Evolutionary conservation across 2,888 invertebrate species (phyloP).

Genomic region (Xanthorhoe spadicearia): DNA sequence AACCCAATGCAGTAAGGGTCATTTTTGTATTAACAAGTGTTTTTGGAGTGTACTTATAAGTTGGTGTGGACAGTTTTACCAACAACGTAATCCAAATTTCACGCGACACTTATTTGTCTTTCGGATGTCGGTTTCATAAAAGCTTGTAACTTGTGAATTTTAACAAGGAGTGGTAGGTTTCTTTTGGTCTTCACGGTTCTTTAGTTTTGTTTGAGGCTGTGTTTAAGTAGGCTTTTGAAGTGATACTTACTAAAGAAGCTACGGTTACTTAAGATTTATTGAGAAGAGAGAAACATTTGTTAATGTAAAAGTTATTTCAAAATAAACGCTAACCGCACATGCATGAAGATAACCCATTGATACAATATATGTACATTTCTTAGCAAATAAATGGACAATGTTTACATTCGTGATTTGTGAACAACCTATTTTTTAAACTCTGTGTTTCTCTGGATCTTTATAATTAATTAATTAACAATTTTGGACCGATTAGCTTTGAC

Average conservation of each 20-base stretch:
- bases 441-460: not conserved
- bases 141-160: conserved; percentile 70
- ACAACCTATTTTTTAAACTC: too few relatives aligned
- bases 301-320: not conserved
- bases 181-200: conserved; percentile 63
- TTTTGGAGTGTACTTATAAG: conserved; percentile 11
- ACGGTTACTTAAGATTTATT: conserved; percentile 33
- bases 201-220: conserved; percentile 56
- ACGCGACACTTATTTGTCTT: conserved; percentile 79
- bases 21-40: not conserved
- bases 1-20: conserved; percentile 17
- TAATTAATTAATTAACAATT: not conserved
- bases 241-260: conserved; percentile 38
- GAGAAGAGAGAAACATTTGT: not conserved
- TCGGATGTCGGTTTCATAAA: conserved; percentile 63
- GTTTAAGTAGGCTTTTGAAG: conserved; percentile 25
- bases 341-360: too few relatives aligned
- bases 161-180: conserved; percentile 67
- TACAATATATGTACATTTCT: too few relatives aligned
- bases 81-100: conserved; percentile 71
- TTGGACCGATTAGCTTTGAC: not conserved
- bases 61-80: conserved; percentile 55
- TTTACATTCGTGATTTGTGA: too few relatives aligned
- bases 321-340: not conserved
- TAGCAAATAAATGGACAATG: too few relatives aligned